Percentiles rank a stretch among this genome's conserved stretches.
Evolutionary conservation across 1,140 invertebrate genomes (phyloP).

Genomic region (Drosophila tsacasi): DNA sequence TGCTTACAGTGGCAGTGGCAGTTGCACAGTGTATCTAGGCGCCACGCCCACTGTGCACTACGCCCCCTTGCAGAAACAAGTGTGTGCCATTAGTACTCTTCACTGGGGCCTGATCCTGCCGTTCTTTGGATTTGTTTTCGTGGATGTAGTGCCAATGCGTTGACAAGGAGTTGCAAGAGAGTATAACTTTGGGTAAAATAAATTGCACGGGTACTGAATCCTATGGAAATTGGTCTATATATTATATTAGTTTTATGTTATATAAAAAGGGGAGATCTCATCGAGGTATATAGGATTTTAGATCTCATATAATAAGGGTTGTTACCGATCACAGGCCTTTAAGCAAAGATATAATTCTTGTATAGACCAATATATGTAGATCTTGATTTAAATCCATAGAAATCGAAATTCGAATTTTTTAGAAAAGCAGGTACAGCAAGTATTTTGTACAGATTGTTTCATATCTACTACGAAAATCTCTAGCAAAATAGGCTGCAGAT

Average conservation of each 20-base stretch:
- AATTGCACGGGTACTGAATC: background rate
- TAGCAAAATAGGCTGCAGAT: background rate
- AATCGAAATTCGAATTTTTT: background rate
- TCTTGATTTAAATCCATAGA: background rate
- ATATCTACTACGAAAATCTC: background rate
- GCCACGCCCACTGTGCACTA: conserved; percentile 25
- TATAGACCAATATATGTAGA: background rate
- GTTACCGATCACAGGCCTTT: background rate
- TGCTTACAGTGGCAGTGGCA: conserved; percentile 10
- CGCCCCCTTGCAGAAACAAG: conserved; percentile 34
- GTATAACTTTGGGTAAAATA: background rate
- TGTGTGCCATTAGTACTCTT: conserved; percentile 40
- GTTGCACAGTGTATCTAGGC: conserved; percentile 22
- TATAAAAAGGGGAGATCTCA: background rate
- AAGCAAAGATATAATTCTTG: background rate
- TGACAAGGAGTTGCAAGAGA: background rate
- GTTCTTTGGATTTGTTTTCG: conserved; percentile 9
- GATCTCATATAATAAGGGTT: background rate
- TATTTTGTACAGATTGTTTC: background rate
- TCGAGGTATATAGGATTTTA: background rate
- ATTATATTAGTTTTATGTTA: background rate
- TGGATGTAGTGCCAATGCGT: conserved; percentile 4
- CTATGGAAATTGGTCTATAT: no score
- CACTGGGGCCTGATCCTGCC: conserved; percentile 16
- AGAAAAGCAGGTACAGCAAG: no score